These are phyloP conservation scores for Melanocharis versteri DNA, from an alignment of 2,113 vertebrate species.

Conservation along the genomic window DNA sequence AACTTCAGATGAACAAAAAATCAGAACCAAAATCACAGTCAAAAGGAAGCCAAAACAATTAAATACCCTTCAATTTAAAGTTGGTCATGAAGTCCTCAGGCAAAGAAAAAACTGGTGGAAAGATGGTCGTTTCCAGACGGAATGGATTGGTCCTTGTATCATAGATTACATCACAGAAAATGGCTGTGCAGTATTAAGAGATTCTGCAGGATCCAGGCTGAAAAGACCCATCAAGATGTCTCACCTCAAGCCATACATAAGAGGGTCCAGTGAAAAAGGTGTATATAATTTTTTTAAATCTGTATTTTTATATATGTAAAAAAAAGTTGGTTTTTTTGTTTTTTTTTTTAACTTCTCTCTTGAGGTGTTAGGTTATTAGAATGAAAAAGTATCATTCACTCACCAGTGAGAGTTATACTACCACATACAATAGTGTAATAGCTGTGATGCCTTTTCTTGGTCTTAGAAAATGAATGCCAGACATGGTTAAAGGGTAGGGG, in stretches of 20 bases:
- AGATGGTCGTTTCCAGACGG: constrained; percentile 70
- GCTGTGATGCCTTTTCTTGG: too few species aligned
- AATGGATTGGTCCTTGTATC: constrained; percentile 76
- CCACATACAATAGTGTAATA: background rate
- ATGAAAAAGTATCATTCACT: background rate
- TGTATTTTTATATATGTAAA: background rate
- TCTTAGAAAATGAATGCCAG: too few species aligned
- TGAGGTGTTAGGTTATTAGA: background rate
- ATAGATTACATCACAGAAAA: constrained; percentile 75
- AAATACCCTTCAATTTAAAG: constrained; percentile 70
- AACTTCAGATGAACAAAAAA: constrained; percentile 17
- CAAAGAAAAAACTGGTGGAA: constrained; percentile 78
- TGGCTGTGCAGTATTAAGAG: constrained; percentile 71
- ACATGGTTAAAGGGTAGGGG: too few species aligned
- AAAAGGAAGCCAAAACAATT: constrained; percentile 70
- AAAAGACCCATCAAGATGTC: constrained; percentile 78
- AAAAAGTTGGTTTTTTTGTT: background rate
- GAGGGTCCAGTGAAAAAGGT: constrained; percentile 63
- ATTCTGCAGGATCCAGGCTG: constrained; percentile 60
- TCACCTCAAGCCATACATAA: constrained; percentile 72
- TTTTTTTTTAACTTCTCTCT: background rate
- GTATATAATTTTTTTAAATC: background rate
- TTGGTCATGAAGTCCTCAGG: constrained; percentile 75
- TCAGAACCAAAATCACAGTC: constrained; percentile 38
- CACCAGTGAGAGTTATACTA: background rate